A percentile compares a stretch with the other conserved stretches of the same genome.
These are phyloP conservation scores for Drosophila triauraria DNA, from an alignment of 1,140 invertebrate species.

Conservation along the genomic window DNA sequence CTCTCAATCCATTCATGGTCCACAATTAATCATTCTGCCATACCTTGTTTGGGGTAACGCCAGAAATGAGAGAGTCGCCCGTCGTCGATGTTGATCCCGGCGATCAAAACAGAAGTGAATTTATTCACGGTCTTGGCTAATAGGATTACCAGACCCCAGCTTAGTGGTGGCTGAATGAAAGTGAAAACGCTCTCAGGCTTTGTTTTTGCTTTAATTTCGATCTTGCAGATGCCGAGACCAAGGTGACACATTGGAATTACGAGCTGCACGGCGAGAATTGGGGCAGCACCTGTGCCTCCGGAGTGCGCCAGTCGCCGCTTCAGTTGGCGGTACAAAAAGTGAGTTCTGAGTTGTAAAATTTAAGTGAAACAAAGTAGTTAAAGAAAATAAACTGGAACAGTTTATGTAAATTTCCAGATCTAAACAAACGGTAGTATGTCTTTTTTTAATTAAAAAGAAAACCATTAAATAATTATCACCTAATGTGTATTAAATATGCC, in stretches of 20 bases:
- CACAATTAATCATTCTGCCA: slow-evolving; percentile 46
- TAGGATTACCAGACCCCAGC: slow-evolving; percentile 44
- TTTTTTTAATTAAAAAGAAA: background rate
- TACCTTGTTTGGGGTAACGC: slow-evolving; percentile 24
- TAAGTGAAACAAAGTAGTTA: background rate
- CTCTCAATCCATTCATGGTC: background rate
- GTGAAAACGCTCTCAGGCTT: slow-evolving; percentile 33
- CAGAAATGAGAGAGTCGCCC: slow-evolving; percentile 35
- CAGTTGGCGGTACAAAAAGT: slow-evolving; percentile 39
- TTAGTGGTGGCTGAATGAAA: slow-evolving; percentile 34
- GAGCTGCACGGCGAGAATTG: slow-evolving; percentile 38
- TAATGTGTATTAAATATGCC: slow-evolving; percentile 24
- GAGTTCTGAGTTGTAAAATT: slow-evolving; percentile 5
- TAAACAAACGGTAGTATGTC: background rate
- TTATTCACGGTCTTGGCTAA: slow-evolving; percentile 47
- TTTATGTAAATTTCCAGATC: background rate
- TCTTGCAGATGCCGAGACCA: slow-evolving; percentile 36
- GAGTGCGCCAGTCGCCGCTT: slow-evolving; percentile 53
- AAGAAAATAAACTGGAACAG: background rate
- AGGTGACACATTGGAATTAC: slow-evolving; percentile 44
- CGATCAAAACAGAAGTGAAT: slow-evolving; percentile 39
- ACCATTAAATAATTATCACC: slow-evolving; percentile 23
- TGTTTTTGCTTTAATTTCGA: slow-evolving; percentile 24
- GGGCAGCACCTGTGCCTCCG: slow-evolving; percentile 39
- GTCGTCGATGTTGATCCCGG: background rate